Evolutionary conservation across 1,140 invertebrate genomes (phyloP).

Genomic region (Drosophila jambulina): DNA sequence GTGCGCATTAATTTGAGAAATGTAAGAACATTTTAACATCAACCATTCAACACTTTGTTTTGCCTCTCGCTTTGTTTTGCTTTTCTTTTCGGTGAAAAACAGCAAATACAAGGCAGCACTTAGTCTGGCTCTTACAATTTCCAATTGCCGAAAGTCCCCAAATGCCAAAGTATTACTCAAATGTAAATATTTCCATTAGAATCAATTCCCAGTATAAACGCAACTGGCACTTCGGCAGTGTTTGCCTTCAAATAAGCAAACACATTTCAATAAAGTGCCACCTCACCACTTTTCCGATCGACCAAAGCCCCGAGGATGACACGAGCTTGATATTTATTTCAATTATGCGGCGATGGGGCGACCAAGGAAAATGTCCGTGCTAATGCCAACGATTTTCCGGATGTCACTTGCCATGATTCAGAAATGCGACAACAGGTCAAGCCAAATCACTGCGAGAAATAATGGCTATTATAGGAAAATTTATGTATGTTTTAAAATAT

Average conservation of each 20-base stretch:
- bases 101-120: slow-evolving; percentile 33
- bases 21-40: slow-evolving; percentile 25
- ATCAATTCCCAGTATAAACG: slow-evolving; percentile 38
- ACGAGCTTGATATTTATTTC: slow-evolving; percentile 55
- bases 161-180: slow-evolving; percentile 14
- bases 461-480: not conserved
- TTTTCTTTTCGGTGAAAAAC: not conserved
- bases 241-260: slow-evolving; percentile 49
- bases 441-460: slow-evolving; percentile 6
- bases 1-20: slow-evolving; percentile 55
- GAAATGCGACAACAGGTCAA: slow-evolving; percentile 49
- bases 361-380: slow-evolving; percentile 41
- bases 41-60: slow-evolving; percentile 39
- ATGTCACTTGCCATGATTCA: slow-evolving; percentile 40
- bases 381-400: slow-evolving; percentile 38
- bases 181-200: slow-evolving; percentile 56
- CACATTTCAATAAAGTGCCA: slow-evolving; percentile 59
- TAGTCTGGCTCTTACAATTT: slow-evolving; percentile 36
- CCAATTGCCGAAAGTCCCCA: slow-evolving; percentile 11
- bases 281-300: not conserved
- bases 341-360: slow-evolving; percentile 49
- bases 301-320: slow-evolving; percentile 4
- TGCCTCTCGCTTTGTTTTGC: not conserved
- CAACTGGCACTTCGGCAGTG: slow-evolving; percentile 4
- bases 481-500: not conserved